Evolutionary conservation across 2,797 vertebrate species (phyloP).

Genomic region (Naso thynnoides): DNA sequence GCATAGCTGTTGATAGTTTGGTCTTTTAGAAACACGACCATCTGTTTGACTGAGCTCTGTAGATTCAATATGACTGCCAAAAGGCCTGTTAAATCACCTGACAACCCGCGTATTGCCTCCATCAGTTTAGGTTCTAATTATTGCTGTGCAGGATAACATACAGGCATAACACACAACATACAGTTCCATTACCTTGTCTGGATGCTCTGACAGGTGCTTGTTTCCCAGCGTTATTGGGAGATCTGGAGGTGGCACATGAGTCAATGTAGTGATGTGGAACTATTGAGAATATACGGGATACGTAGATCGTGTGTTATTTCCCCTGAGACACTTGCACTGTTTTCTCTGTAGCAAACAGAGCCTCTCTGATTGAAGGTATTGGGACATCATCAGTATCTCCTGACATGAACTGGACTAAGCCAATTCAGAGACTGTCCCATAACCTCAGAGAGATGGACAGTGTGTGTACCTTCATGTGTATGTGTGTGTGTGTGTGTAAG

Average conservation of each 20-base stretch:
- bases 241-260: conserved; percentile 18
- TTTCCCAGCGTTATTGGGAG: not conserved
- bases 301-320: conserved; percentile 59
- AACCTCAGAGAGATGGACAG: not conserved
- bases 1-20: conserved; percentile 13
- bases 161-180: no score
- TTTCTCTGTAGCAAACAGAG: conserved; percentile 52
- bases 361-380: conserved; percentile 43
- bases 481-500: not conserved
- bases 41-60: not conserved
- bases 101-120: conserved; percentile 26
- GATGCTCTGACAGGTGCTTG: conserved; percentile 54
- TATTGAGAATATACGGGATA: conserved; percentile 58
- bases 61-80: conserved; percentile 21
- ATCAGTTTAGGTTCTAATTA: conserved; percentile 39
- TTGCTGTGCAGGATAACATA: conserved; percentile 39
- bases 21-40: not conserved
- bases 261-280: conserved; percentile 47
- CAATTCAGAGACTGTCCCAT: conserved; percentile 21
- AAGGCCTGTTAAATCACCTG: conserved; percentile 6
- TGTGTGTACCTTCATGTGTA: no score
- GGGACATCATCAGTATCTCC: conserved; percentile 44
- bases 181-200: conserved; percentile 51
- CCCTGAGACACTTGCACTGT: conserved; percentile 27
- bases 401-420: conserved; percentile 25